These are phyloP conservation scores for Prionailurus bengalensis DNA, from an alignment of 2,113 vertebrate species.

Conservation along the genomic window DNA sequence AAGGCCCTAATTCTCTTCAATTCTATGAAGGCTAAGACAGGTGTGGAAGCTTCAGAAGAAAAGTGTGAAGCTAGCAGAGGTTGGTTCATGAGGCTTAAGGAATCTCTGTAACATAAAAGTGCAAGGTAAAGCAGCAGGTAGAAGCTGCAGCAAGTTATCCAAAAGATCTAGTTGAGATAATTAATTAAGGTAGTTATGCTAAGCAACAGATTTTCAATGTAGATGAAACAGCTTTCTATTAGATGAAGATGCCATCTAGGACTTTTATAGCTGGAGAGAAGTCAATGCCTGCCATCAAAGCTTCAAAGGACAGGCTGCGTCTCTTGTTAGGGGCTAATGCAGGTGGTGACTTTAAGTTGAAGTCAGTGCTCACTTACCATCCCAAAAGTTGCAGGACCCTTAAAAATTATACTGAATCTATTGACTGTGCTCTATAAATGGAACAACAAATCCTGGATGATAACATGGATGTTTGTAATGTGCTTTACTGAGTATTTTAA, in stretches of 20 bases:
- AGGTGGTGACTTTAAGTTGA: background rate
- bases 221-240: background rate
- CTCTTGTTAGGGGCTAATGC: background rate
- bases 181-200: background rate
- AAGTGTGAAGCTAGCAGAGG: background rate
- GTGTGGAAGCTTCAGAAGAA: background rate
- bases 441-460: background rate
- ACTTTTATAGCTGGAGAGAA: background rate
- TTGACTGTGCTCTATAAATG: background rate
- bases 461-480: background rate
- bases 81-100: background rate
- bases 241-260: background rate
- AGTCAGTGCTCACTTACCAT: background rate
- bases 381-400: background rate
- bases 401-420: background rate
- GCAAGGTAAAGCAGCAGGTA: background rate
- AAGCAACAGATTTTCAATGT: background rate
- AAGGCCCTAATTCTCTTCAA: background rate
- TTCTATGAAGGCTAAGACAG: background rate
- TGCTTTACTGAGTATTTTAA: background rate
- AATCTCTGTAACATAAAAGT: background rate
- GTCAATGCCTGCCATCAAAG: background rate
- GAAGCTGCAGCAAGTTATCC: background rate
- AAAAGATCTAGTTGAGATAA: background rate
- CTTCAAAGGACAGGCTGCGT: background rate